Evolutionary conservation across 2,888 invertebrate genomes (phyloP).

Genomic region (Antheraea assamensis): DNA sequence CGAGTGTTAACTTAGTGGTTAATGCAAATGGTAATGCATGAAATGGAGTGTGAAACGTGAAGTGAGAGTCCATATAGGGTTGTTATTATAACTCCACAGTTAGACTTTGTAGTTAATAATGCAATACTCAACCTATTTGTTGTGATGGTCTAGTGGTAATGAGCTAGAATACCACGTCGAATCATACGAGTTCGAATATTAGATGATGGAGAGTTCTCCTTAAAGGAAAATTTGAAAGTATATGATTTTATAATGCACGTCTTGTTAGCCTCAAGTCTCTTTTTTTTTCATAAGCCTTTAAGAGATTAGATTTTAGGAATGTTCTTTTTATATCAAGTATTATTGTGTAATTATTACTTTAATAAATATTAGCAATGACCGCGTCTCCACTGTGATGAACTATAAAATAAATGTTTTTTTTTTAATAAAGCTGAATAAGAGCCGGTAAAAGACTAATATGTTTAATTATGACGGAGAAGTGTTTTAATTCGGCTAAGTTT

Average conservation of each 20-base stretch:
- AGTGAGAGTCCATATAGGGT: neutral
- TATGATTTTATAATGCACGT: too few species aligned
- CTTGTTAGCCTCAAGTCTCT: neutral
- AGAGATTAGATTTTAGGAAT: too few species aligned
- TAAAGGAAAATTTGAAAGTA: neutral
- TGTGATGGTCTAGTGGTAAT: neutral
- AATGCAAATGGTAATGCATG: neutral
- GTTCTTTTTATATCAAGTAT: too few species aligned
- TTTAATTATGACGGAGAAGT: too few species aligned
- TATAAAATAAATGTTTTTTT: too few species aligned
- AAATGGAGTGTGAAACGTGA: conserved; percentile 13
- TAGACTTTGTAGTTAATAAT: conserved; percentile 4
- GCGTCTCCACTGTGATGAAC: too few species aligned
- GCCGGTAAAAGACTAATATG: too few species aligned
- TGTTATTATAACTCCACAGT: conserved; percentile 1
- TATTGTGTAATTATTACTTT: too few species aligned
- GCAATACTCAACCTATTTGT: neutral
- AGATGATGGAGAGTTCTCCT: neutral
- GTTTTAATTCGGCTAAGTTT: too few species aligned
- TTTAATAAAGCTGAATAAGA: too few species aligned
- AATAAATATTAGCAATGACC: too few species aligned
- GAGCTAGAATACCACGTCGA: neutral
- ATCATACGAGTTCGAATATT: neutral
- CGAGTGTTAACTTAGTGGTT: neutral
- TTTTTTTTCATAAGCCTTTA: too few species aligned